Evolutionary conservation across 2,888 invertebrate species (phyloP).

Genomic region (Eupelmus urozonus): DNA sequence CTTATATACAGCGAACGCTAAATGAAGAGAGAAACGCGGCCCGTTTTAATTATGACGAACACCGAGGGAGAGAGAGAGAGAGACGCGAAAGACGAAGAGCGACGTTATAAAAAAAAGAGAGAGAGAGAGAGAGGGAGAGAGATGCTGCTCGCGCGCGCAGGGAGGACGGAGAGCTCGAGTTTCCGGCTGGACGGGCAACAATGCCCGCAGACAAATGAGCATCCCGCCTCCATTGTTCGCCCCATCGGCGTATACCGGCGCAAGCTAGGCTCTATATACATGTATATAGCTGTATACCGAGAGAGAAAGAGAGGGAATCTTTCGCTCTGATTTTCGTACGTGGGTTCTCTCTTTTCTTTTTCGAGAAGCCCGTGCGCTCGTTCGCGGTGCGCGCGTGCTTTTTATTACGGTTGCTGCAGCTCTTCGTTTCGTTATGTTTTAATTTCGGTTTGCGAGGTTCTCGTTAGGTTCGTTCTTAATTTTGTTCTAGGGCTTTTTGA

Average conservation of each 20-base stretch:
- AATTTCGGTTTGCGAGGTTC: no score
- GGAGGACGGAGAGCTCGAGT: conserved; percentile 69
- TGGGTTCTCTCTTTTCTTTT: background rate
- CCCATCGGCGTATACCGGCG: conserved; percentile 30
- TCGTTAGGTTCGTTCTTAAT: no score
- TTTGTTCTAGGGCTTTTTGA: no score
- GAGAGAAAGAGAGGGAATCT: background rate
- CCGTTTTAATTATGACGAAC: conserved; percentile 53
- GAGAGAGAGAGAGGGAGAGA: conserved; percentile 60
- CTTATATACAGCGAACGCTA: no score
- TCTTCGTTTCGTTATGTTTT: no score
- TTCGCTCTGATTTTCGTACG: background rate
- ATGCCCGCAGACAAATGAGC: conserved; percentile 77
- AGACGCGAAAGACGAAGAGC: background rate
- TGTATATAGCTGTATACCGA: conserved; percentile 14
- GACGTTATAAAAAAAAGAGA: conserved; percentile 33
- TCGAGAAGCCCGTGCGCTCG: no score
- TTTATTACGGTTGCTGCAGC: no score
- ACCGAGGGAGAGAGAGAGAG: background rate
- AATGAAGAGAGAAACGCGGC: conserved; percentile 20
- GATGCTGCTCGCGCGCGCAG: no score
- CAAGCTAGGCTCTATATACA: conserved; percentile 14
- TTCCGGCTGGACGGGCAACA: conserved; percentile 76
- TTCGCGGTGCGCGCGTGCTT: no score
- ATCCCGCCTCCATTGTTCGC: conserved; percentile 77